Base-by-base conservation (phyloP, 2,113 vertebrate genomes). In the Dicaeum eximium region DNA sequence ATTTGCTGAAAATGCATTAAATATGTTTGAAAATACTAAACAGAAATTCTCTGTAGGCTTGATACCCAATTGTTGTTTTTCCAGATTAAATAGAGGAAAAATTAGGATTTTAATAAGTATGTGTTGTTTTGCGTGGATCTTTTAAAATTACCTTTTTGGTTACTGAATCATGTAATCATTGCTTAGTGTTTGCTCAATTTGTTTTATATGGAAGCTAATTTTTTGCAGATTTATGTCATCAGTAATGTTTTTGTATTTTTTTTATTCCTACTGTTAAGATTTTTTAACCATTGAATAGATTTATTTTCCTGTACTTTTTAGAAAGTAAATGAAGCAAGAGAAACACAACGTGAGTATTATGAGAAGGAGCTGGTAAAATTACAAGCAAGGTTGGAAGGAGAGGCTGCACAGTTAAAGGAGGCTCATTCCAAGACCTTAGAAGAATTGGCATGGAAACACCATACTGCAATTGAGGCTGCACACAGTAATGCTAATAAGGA, bases 291-390 rank as follows among this genome's bases (percentile, higher is more conserved):
- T 35, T 73, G 66, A 47, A 75, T 50, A 72, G 48, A 38, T 72
- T 44, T 69, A 4, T 51, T 61, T 56, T 70, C 50, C 37, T 94
- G 25, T 80, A 78, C 96, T 88, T 92, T 95, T 66, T 23, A 99
- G 99, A 98, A 98, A 83, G 98, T 99, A 94, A 98, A 97, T 37
- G 99, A 99, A 95, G 98, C 99, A 97, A 99, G 99, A 95, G 96
- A 97, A 92, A 97, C 97, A 31, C 98, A 98, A 42, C 97, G 97
- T 92, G 98, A 98, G 62, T 98, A 97, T 95, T 99, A 99, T 91
- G 99, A 99, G 95, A 99, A 98, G 96, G 99, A 99, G 86, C 96
- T 99, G 91, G 97, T 97, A 96, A 98, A 96, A 85, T 78, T 99
- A 89, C 98, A 97, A 48, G 97, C 96, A 62, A 98, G 98, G 48